A percentile compares a stretch with the other conserved stretches of the same genome.
These are phyloP conservation scores for Synergus itoensis DNA, from an alignment of 2,888 invertebrate species.

Conservation along the genomic window DNA sequence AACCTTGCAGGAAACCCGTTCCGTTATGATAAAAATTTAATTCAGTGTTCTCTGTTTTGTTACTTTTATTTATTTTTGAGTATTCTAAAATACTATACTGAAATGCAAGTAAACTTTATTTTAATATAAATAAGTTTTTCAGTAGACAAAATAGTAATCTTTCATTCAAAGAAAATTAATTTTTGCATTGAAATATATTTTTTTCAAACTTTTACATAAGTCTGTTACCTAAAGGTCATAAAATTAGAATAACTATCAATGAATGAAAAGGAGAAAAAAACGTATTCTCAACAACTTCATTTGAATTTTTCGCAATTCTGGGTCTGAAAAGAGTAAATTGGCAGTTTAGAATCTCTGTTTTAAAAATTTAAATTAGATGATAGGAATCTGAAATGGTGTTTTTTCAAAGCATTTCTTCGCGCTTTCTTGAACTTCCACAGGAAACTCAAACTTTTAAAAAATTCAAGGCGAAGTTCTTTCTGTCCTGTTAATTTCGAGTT, in stretches of 20 bases:
- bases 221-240: neutral
- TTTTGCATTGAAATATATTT: neutral
- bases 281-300: neutral
- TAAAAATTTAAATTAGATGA: slow-evolving; percentile 49
- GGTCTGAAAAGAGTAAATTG: neutral
- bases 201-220: neutral
- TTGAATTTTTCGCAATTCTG: slow-evolving; percentile 19
- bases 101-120: too few species aligned
- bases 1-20: slow-evolving; percentile 27
- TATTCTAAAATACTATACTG: too few species aligned
- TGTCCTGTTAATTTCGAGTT: slow-evolving; percentile 1
- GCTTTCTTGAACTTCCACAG: slow-evolving; percentile 45
- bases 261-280: neutral
- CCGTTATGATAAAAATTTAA: neutral
- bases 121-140: too few species aligned
- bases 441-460: slow-evolving; percentile 27
- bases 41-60: neutral
- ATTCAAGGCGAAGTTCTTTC: slow-evolving; percentile 3
- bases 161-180: neutral
- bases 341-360: neutral
- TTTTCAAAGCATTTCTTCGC: slow-evolving; percentile 47
- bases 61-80: too few species aligned
- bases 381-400: slow-evolving; percentile 45
- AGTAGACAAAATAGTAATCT: neutral
- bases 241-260: neutral